A percentile compares a stretch with the other conserved stretches of the same genome.
Evolutionary conservation across 2,888 invertebrate species (phyloP).

Genomic region (Plebejus argus): DNA sequence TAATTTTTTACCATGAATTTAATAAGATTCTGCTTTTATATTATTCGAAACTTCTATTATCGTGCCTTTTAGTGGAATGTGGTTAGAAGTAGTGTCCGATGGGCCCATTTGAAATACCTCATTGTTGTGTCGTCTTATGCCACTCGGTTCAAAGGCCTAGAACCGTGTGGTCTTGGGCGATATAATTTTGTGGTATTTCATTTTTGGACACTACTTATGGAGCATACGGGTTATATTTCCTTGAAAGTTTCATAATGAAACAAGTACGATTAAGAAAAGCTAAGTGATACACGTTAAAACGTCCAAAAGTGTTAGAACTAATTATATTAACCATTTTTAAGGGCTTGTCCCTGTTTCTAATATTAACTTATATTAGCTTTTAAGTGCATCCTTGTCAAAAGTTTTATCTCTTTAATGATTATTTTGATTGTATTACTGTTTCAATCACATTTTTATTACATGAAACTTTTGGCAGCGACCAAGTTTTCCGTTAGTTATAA

Average conservation of each 20-base stretch:
- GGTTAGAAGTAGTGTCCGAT: constrained; percentile 67
- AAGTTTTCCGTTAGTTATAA: constrained; percentile 55
- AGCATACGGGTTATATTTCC: constrained; percentile 66
- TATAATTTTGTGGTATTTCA: constrained; percentile 65
- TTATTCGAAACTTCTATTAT: constrained; percentile 59
- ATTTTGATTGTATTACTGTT: neutral
- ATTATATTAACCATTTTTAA: neutral
- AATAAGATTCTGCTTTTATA: constrained; percentile 42
- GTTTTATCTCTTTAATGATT: constrained; percentile 65
- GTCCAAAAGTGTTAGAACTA: constrained; percentile 73
- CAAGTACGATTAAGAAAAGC: neutral
- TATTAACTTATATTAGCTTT: constrained; percentile 57
- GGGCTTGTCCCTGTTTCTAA: constrained; percentile 40
- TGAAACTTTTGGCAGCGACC: constrained; percentile 70
- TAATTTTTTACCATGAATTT: constrained; percentile 19
- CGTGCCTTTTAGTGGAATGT: constrained; percentile 54
- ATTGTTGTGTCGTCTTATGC: constrained; percentile 65
- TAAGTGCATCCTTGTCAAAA: constrained; percentile 67
- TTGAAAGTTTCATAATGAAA: neutral
- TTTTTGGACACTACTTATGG: constrained; percentile 67
- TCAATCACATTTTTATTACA: constrained; percentile 49
- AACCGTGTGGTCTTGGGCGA: constrained; percentile 69
- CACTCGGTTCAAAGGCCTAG: constrained; percentile 77
- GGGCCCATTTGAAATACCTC: constrained; percentile 68
- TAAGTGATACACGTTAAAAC: neutral